Base-by-base conservation (phyloP, 2,797 vertebrate genomes). In the Vireo griseus region DNA sequence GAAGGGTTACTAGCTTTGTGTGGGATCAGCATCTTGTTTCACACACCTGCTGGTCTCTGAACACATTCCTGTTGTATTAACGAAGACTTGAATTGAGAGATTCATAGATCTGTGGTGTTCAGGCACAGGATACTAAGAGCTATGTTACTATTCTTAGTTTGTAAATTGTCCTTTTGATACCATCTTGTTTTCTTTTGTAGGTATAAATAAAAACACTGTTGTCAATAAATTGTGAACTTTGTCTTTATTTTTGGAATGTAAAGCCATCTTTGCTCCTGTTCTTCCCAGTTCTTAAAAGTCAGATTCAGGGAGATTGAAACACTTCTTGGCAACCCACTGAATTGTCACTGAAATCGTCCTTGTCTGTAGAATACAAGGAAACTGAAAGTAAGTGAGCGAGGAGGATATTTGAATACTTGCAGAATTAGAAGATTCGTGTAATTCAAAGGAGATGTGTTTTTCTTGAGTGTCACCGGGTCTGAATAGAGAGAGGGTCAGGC, bases 101-200 rank as follows among this genome's bases (percentile, higher is more conserved):
- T 96, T 91, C 72, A 76, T 98, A 97, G 95, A 95, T 96, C 96
- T 97, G 94, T 97, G 96, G 92, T 97, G 97, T 97, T 97, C 95
- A 97, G 97, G 92, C 97, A 95, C 97, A 97, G 96, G 97, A 98
- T 97, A 97, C 97, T 97, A 96, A 97, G 96, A 97, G 97, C 97
- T 97, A 87, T 98, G 98, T 98, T 97, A 97, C 97, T 98, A 92
- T 97, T 97, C 95, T 97, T 98, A 97, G 98, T 98, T 97, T 98
- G 97, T 98, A 98, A 98, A 97, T 97, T 97, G 97, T 98, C 97
- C 96, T 98, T 98, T 98, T 98, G 97, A 98, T 98, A 98, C 97
- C 98, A 98, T 98, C 97, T 98, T 98, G 98, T 98, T 98, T 98
- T 98, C 97, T 98, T 98, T 98, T 98, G 97, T 98, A 98, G 98